phyloP scores from a whole-genome alignment of 1,140 invertebrate species.

The Heliconius eleuchia region DNA sequence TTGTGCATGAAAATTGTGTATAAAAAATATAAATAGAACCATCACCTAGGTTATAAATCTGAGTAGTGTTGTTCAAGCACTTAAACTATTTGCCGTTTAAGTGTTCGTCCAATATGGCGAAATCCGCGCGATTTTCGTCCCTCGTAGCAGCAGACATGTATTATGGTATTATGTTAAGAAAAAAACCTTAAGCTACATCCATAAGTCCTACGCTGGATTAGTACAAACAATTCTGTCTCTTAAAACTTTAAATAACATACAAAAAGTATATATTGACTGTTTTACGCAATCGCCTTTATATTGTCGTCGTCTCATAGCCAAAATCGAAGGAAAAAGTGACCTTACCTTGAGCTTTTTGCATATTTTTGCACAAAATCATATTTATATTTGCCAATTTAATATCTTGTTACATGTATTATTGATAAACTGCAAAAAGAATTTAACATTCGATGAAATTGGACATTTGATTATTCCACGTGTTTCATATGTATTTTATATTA shows the following conservation, averaged over 20 bases:
- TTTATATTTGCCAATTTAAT: not conserved
- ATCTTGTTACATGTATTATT: too few relatives aligned
- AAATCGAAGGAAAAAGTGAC: constrained; percentile 1
- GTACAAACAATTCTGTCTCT: constrained; percentile 7
- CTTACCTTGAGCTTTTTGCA: not conserved
- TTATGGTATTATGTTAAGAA: not conserved
- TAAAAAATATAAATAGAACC: constrained; percentile 14
- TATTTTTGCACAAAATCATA: not conserved
- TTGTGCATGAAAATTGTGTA: constrained; percentile 14
- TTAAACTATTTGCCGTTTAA: not conserved
- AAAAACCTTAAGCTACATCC: not conserved
- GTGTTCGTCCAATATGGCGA: not conserved
- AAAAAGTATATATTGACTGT: not conserved
- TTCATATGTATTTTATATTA: not conserved
- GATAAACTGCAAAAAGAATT: too few relatives aligned
- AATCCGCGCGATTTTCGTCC: not conserved
- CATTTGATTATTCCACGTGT: too few relatives aligned
- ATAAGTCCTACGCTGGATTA: not conserved
- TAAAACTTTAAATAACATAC: constrained; percentile 6
- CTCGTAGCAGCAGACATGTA: not conserved
- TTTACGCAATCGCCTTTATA: not conserved
- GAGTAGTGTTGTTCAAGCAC: not conserved
- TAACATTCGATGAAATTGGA: too few relatives aligned
- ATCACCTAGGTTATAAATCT: not conserved
- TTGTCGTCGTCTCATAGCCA: not conserved